phyloP scores from a whole-genome alignment of 2,888 invertebrate species.

The Philaethria dido region DNA sequence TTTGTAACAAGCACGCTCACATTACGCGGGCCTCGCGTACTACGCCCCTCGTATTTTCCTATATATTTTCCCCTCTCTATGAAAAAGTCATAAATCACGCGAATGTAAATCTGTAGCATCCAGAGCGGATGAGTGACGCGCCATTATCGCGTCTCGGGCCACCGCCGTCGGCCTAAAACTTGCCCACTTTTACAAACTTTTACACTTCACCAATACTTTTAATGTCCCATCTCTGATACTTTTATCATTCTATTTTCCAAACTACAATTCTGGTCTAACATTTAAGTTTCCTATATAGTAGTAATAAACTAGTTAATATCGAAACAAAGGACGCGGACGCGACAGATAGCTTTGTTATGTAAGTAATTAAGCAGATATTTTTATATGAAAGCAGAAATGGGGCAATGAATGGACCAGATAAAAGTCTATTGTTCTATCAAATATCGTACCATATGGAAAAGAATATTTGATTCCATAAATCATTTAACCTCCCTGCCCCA shows the following conservation, averaged over 20 bases:
- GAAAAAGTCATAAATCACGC: slow-evolving; percentile 82
- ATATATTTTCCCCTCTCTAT: slow-evolving; percentile 78
- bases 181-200: slow-evolving; percentile 56
- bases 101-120: slow-evolving; percentile 82
- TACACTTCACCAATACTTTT: slow-evolving; percentile 54
- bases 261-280: slow-evolving; percentile 47
- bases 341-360: slow-evolving; percentile 2
- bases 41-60: slow-evolving; percentile 63
- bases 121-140: slow-evolving; percentile 80
- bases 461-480: slow-evolving; percentile 16
- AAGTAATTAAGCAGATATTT: slow-evolving; percentile 5
- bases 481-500: neutral
- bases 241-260: slow-evolving; percentile 50
- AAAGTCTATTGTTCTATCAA: slow-evolving; percentile 11
- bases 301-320: slow-evolving; percentile 25
- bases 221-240: slow-evolving; percentile 49
- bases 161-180: slow-evolving; percentile 67
- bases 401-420: slow-evolving; percentile 4
- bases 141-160: slow-evolving; percentile 72
- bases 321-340: neutral
- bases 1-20: slow-evolving; percentile 23
- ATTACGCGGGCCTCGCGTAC: slow-evolving; percentile 42
- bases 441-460: slow-evolving; percentile 10
- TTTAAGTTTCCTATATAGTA: slow-evolving; percentile 38
- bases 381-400: neutral